These are phyloP conservation scores for Thecocarcelia acutangulata DNA, from an alignment of 2,888 invertebrate species.

Conservation along the genomic window DNA sequence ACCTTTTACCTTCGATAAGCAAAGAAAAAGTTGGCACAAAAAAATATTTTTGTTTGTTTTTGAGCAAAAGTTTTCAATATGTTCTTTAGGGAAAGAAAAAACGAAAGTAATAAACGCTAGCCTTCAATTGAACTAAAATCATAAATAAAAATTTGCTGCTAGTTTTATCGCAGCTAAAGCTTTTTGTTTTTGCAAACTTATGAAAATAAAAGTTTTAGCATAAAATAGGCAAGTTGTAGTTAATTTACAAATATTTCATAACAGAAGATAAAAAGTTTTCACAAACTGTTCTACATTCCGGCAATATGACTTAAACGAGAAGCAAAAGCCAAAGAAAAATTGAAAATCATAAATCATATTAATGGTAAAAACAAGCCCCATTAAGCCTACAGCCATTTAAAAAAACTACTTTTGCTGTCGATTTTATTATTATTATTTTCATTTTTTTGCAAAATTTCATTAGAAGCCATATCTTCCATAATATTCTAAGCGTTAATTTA, in stretches of 20 bases:
- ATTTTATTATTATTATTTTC: too few relatives aligned
- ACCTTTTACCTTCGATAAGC: not conserved
- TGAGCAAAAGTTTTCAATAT: not conserved
- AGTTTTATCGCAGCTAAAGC: not conserved
- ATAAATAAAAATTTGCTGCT: constrained; percentile 16
- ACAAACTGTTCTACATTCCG: not conserved
- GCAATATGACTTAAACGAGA: too few relatives aligned
- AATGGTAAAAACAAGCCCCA: too few relatives aligned
- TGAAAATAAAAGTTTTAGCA: constrained; percentile 16
- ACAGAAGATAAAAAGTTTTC: too few relatives aligned
- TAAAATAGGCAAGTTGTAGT: constrained; percentile 5
- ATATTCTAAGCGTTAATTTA: too few relatives aligned
- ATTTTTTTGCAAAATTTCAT: too few relatives aligned
- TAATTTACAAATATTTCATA: not conserved
- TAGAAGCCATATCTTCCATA: too few relatives aligned
- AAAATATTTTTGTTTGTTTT: constrained; percentile 1
- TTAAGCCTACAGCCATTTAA: too few relatives aligned
- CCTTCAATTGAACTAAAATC: constrained; percentile 28
- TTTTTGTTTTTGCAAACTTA: constrained; percentile 4
- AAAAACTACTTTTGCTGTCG: too few relatives aligned
- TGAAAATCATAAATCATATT: too few relatives aligned
- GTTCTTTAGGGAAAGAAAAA: not conserved
- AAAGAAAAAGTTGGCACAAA: constrained; percentile 16
- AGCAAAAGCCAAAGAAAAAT: too few relatives aligned
- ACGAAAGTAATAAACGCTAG: constrained; percentile 13